A percentile compares a stretch with the other conserved stretches of the same genome.
phyloP scores from a whole-genome alignment of 1,140 invertebrate genomes.

The Drosophila funebris region DNA sequence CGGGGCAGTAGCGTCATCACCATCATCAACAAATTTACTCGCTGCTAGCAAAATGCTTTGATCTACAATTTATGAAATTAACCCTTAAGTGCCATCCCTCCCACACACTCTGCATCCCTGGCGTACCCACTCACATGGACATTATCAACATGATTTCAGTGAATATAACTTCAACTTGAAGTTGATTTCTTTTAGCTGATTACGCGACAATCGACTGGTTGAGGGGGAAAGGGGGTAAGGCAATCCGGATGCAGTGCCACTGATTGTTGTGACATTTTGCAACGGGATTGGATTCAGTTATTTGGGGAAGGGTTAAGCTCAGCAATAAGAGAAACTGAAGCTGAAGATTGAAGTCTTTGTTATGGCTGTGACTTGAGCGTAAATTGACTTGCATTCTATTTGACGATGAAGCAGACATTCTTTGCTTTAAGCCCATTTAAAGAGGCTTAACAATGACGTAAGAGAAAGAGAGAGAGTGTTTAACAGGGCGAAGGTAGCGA shows the following conservation, averaged over 20 bases:
- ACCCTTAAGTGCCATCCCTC: conserved; percentile 69
- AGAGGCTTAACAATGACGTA: neutral
- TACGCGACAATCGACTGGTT: conserved; percentile 43
- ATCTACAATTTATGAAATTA: conserved; percentile 82
- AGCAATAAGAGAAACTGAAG: neutral
- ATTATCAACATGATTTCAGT: conserved; percentile 49
- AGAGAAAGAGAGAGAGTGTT: conserved; percentile 18
- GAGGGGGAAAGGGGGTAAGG: neutral
- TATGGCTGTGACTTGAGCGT: conserved; percentile 18
- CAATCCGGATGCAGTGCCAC: conserved; percentile 62
- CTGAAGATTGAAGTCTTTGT: neutral
- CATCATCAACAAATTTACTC: conserved; percentile 12
- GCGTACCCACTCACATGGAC: conserved; percentile 39
- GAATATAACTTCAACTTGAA: conserved; percentile 36
- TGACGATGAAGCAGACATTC: too few relatives aligned
- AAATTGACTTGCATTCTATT: conserved; percentile 43
- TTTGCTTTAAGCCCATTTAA: conserved; percentile 30
- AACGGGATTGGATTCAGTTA: conserved; percentile 26
- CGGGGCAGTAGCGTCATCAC: neutral
- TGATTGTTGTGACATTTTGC: conserved; percentile 63
- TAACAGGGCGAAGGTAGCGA: conserved; percentile 8
- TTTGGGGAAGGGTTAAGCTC: conserved; percentile 12
- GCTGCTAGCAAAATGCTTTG: conserved; percentile 59
- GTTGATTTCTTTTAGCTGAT: conserved; percentile 79
- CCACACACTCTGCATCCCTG: neutral